Evolutionary conservation across 2,888 invertebrate species (phyloP).

Genomic region (Patella caerulea): DNA sequence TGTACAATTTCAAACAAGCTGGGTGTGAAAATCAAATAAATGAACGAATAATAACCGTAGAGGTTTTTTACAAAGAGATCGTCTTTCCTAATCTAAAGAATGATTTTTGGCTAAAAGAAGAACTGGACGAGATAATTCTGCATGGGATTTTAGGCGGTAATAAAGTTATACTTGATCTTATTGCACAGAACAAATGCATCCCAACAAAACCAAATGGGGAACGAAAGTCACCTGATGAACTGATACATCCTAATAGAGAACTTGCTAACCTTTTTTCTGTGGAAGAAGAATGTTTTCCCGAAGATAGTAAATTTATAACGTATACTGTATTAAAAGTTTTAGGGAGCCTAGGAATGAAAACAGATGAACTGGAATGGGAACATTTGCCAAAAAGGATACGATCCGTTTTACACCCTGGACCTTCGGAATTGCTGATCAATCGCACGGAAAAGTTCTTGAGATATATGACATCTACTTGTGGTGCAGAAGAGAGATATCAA

Average conservation of each 20-base stretch:
- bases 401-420: conserved; percentile 3
- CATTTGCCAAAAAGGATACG: conserved; percentile 5
- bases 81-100: conserved; percentile 47
- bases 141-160: neutral
- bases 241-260: conserved; percentile 47
- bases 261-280: conserved; percentile 42
- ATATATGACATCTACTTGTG: conserved; percentile 14
- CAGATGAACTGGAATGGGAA: conserved; percentile 7
- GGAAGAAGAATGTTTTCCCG: conserved; percentile 53
- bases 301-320: conserved; percentile 12
- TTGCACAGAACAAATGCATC: conserved; percentile 38
- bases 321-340: neutral
- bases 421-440: too few species aligned
- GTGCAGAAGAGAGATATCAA: neutral
- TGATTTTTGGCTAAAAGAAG: conserved; percentile 14
- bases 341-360: conserved; percentile 9
- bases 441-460: conserved; percentile 10
- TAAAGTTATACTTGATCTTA: neutral
- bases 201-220: conserved; percentile 47
- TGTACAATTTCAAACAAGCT: conserved; percentile 22
- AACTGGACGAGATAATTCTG: conserved; percentile 4
- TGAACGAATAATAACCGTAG: conserved; percentile 33
- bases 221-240: conserved; percentile 42
- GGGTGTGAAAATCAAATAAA: conserved; percentile 23
- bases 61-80: conserved; percentile 42